Conservation (phyloP, 2,113 vertebrate species). For the Neodontobutis hainanensis region DNA sequence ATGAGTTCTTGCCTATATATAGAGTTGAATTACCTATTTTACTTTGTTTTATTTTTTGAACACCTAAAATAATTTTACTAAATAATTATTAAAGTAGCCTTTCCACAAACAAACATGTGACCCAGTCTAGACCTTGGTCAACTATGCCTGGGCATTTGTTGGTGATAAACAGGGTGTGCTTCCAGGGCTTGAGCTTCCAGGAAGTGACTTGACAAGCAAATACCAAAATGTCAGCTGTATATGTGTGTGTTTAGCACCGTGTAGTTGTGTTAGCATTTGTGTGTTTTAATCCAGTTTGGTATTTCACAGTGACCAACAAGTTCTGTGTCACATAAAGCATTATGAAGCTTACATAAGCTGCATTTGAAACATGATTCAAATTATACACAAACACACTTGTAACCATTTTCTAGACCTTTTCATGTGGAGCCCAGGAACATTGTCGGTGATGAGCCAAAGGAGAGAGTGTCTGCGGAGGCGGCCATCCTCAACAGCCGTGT, state of each 20-base stretch:
- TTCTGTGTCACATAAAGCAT: conserved; percentile 31
- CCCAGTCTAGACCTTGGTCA: not conserved
- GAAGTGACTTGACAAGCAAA: conserved; percentile 29
- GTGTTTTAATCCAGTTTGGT: conserved; percentile 66
- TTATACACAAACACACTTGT: not conserved
- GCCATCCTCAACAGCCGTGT: conserved; percentile 92
- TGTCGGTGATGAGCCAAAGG: conserved; percentile 79
- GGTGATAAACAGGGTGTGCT: conserved; percentile 12
- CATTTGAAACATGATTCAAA: not conserved
- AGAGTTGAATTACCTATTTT: too few species aligned
- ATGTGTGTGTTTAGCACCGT: conserved; percentile 10
- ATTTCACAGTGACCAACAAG: conserved; percentile 71
- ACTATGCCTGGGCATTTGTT: not conserved
- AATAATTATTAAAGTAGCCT: not conserved
- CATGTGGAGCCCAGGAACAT: conserved; percentile 91
- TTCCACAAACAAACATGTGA: not conserved
- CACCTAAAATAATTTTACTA: not conserved
- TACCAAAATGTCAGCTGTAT: conserved; percentile 12
- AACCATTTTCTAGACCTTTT: conserved; percentile 84
- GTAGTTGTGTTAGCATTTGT: conserved; percentile 13
- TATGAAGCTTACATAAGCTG: conserved; percentile 6
- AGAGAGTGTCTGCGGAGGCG: conserved; percentile 88
- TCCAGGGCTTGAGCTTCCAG: conserved; percentile 18
- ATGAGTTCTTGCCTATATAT: too few species aligned
- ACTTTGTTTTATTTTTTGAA: too few species aligned